These are phyloP conservation scores for Carduelis carduelis DNA, from an alignment of 2,797 vertebrate genomes.

Conservation along the genomic window DNA sequence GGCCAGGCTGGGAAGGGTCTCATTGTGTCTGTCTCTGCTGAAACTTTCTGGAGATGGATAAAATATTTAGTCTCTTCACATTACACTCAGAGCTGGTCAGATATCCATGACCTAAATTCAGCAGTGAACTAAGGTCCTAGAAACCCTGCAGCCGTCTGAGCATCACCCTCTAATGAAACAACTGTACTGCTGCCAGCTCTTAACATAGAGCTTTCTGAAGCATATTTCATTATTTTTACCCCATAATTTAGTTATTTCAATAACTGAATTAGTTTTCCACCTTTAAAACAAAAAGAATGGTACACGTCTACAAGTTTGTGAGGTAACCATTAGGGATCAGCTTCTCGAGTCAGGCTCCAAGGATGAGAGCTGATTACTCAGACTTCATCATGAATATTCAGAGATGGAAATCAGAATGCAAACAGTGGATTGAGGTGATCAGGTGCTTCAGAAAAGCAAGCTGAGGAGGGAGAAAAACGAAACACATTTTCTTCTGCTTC, in stretches of 20 bases:
- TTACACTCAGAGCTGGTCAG: background rate
- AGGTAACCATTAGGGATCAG: background rate
- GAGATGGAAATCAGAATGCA: constrained; percentile 3
- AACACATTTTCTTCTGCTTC: background rate
- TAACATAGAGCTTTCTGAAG: background rate
- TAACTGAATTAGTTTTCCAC: background rate
- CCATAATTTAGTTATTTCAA: background rate
- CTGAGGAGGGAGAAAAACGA: background rate
- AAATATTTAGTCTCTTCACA: background rate
- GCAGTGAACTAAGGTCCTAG: background rate
- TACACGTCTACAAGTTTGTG: background rate
- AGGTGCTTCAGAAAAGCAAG: background rate
- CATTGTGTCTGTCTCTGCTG: background rate
- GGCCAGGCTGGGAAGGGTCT: background rate
- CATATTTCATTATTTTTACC: background rate
- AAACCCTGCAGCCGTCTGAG: background rate
- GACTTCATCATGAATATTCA: constrained; percentile 45
- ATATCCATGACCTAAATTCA: background rate
- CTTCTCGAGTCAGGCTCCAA: background rate
- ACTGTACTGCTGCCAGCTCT: background rate
- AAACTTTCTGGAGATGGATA: background rate
- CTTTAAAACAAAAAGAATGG: background rate
- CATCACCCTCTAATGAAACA: background rate
- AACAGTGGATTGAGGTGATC: background rate
- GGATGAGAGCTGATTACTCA: constrained; percentile 1